Percentiles rank a stretch among this genome's conserved stretches.
phyloP scores from a whole-genome alignment of 2,888 invertebrate species.

The Melipona bicolor region DNA sequence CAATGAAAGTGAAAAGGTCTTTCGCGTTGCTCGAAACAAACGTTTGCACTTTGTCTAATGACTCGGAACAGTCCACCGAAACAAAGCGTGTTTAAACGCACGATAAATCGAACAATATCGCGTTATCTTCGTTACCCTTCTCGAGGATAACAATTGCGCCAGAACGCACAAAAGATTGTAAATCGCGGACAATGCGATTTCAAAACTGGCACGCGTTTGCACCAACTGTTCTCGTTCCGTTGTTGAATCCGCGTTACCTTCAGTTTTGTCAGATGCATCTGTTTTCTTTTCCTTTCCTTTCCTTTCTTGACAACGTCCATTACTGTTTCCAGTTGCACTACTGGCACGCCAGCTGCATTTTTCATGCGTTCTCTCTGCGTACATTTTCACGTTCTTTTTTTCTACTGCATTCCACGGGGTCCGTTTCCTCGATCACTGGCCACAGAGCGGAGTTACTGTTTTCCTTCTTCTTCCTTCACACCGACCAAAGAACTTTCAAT shows the following conservation, averaged over 20 bases:
- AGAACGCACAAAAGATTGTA: slow-evolving; percentile 33
- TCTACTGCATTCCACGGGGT: not conserved
- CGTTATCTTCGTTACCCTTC: not conserved
- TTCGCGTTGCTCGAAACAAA: not conserved
- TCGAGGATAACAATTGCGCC: slow-evolving; percentile 9
- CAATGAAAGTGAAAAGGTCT: not conserved
- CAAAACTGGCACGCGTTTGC: not conserved
- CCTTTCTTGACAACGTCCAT: no score
- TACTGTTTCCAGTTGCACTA: not conserved
- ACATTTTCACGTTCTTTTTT: not conserved
- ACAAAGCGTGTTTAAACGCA: slow-evolving; percentile 14
- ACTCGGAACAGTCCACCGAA: slow-evolving; percentile 2
- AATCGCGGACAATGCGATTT: slow-evolving; percentile 30
- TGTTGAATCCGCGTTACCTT: not conserved
- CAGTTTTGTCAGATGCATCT: not conserved
- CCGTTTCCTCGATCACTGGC: not conserved
- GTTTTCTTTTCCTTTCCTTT: no score
- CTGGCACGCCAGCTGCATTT: not conserved
- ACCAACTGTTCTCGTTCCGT: slow-evolving; percentile 10
- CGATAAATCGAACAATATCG: slow-evolving; percentile 17
- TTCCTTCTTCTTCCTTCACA: not conserved
- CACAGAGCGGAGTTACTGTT: not conserved
- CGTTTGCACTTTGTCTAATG: not conserved
- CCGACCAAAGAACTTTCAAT: not conserved
- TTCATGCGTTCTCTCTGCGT: not conserved